phyloP scores from a whole-genome alignment of 2,113 vertebrate species.

The Triplophysa tibetana region DNA sequence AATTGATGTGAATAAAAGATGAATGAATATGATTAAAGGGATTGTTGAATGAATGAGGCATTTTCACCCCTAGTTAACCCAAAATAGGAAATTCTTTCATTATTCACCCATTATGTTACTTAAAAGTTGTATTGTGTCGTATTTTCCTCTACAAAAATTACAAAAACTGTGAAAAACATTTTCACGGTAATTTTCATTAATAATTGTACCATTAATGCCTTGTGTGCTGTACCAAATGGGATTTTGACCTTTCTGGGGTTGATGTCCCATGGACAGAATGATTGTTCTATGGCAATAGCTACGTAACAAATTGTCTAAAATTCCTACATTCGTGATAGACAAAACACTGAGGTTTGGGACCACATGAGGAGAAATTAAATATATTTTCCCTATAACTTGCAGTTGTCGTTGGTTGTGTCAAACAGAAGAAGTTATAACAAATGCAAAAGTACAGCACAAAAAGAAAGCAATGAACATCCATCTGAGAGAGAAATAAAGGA shows the following conservation, averaged over 20 bases:
- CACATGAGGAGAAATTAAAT: too few species aligned
- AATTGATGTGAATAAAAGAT: slow-evolving; percentile 15
- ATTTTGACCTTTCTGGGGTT: too few species aligned
- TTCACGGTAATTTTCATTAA: too few species aligned
- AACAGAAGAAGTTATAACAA: not conserved
- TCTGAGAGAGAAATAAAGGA: slow-evolving; percentile 34
- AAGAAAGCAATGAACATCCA: not conserved
- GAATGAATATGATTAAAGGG: slow-evolving; percentile 6
- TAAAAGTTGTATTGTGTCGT: not conserved
- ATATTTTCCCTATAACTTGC: not conserved
- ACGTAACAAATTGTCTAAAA: too few species aligned
- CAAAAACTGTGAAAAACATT: not conserved
- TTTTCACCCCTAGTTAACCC: too few species aligned
- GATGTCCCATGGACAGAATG: too few species aligned
- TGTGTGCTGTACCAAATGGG: too few species aligned
- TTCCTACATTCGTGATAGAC: too few species aligned
- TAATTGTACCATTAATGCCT: too few species aligned
- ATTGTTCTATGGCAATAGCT: too few species aligned
- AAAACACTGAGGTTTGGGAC: too few species aligned
- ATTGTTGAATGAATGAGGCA: not conserved
- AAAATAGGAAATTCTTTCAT: not conserved
- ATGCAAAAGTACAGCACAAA: slow-evolving; percentile 22
- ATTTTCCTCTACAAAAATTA: not conserved
- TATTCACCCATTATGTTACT: not conserved
- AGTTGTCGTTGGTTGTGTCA: not conserved